phyloP scores from a whole-genome alignment of 2,113 vertebrate genomes.

The Platanista minor region DNA sequence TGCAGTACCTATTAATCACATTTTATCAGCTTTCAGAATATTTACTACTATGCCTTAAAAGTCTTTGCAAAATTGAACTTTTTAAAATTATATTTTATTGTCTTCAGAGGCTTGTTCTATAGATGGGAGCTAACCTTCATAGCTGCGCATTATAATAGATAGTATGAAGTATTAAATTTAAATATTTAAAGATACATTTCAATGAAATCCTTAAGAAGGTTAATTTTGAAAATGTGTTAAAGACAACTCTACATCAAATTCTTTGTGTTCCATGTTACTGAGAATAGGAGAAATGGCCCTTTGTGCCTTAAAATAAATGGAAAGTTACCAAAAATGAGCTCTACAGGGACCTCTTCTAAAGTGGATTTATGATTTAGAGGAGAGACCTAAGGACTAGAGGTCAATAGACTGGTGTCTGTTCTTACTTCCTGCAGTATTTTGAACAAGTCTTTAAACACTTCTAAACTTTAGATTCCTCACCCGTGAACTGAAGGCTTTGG shows the following conservation, averaged over 20 bases:
- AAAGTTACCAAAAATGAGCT: not conserved
- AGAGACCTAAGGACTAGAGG: not conserved
- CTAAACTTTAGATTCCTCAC: not conserved
- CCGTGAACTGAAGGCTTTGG: not conserved
- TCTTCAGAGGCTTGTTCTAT: not conserved
- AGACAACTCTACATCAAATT: not conserved
- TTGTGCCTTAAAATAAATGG: not conserved
- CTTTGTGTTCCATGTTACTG: not conserved
- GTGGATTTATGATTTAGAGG: not conserved
- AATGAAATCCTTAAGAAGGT: not conserved
- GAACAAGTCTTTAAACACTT: not conserved
- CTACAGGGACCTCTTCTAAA: not conserved
- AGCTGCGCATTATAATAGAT: not conserved
- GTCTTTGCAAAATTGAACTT: not conserved
- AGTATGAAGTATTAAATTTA: not conserved
- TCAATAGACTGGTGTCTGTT: not conserved
- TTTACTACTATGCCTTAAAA: not conserved
- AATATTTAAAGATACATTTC: not conserved
- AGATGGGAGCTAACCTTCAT: not conserved
- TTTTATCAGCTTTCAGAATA: not conserved
- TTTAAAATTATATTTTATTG: not conserved
- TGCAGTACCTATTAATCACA: not conserved
- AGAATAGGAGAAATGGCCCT: not conserved
- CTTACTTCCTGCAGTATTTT: not conserved
- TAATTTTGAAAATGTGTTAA: constrained; percentile 1